Conservation (phyloP, 92 coral and sea anemone genomes). For the Porites divaricata region DNA sequence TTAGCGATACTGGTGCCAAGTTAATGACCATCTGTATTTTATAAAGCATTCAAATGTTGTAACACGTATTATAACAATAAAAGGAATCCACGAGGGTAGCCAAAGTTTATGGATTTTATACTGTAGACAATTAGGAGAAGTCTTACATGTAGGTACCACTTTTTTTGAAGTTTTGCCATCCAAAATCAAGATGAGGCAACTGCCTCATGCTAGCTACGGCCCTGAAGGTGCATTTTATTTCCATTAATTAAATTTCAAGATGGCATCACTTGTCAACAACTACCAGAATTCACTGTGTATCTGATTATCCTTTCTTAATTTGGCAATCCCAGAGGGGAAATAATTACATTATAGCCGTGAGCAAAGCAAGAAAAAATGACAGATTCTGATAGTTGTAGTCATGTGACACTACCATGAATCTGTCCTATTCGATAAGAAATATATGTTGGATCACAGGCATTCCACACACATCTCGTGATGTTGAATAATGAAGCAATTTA, state of each 20-base stretch:
- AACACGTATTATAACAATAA: too few species aligned
- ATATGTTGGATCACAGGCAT: neutral
- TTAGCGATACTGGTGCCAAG: too few species aligned
- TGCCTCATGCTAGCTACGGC: too few species aligned
- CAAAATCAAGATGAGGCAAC: too few species aligned
- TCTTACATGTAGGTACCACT: too few species aligned
- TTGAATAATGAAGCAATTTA: constrained; percentile 8
- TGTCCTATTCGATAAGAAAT: too few species aligned
- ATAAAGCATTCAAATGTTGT: too few species aligned
- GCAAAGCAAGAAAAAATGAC: neutral
- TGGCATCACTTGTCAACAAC: constrained; percentile 33
- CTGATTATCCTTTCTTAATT: neutral
- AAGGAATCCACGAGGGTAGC: too few species aligned
- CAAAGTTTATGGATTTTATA: too few species aligned
- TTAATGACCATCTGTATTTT: too few species aligned
- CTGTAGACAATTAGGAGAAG: too few species aligned
- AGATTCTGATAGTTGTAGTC: neutral
- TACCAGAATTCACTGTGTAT: constrained; percentile 10
- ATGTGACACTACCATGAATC: neutral
- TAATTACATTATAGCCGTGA: neutral
- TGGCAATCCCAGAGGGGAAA: neutral
- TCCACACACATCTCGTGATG: neutral
- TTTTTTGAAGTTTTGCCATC: too few species aligned
- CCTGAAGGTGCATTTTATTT: constrained; percentile 28
- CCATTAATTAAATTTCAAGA: constrained; percentile 15